Evolutionary conservation across 2,113 vertebrate genomes (phyloP), one percentile per base, ranked within the genome.

Genomic region (Noctilio leporinus): DNA sequence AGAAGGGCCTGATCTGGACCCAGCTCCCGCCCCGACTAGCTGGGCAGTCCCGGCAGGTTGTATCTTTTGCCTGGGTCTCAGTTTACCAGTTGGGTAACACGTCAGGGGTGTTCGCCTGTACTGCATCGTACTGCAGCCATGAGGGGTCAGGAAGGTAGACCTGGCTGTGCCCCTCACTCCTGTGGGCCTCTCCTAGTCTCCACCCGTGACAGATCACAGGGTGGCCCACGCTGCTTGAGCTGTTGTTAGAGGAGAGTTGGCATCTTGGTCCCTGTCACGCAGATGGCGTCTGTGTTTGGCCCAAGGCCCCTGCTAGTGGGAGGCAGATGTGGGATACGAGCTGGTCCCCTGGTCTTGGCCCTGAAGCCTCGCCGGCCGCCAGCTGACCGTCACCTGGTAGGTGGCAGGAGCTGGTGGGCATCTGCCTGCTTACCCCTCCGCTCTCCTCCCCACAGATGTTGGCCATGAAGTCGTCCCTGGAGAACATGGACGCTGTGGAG

Each of bases 401-500:
- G 43, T 0, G 7, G 40, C 1, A 15, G 62, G 59, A 30, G 10
- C 64, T 3, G 1, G 22, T 3, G 24, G 15, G 24, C 1, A 0
- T 10, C 7, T 0, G 33, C n/a, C 9, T 73, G 69, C 91, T 95
- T 59, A 87, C 4, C 11, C 1, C 7, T n/a, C n/a, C n/a, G n/a
- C 3, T 22, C 11, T 4, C 24, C 49, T 0, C 57, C n/a, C 1
- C n/a, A 2, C 69, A 99, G 99, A 98, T 99, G 98, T 99, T 98
- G 49, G 98, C 99, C 94, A 98, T 99, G 96, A 99, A 99, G 95
- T 98, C 99, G 0, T 99, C 99, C 80, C 94, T 99, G n/a, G 99
- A 99, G 92, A 98, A 98, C 97, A 98, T 99, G 98, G 99, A 99
- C 0, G 98, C 99, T 0, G 98, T 99, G 98, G 99, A 99, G 97